phyloP scores from a whole-genome alignment of 1,140 invertebrate species.

The Scaptodrosophila lebanonensis region DNA sequence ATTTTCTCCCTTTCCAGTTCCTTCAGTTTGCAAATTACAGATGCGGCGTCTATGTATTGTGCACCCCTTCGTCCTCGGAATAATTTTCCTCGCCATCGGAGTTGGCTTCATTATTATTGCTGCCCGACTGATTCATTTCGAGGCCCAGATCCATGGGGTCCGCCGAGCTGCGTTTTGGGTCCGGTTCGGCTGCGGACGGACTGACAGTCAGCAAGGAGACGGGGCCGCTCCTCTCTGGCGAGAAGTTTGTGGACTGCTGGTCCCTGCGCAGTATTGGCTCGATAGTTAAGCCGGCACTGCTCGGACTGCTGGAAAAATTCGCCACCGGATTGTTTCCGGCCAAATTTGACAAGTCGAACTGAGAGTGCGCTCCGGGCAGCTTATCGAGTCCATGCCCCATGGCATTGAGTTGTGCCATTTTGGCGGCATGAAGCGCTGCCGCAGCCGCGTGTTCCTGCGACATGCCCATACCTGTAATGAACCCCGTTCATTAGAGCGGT shows the following conservation, averaged over 20 bases:
- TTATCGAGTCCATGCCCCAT: conserved; percentile 81
- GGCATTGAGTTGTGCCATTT: conserved; percentile 84
- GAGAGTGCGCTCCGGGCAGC: conserved; percentile 61
- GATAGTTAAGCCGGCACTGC: conserved; percentile 48
- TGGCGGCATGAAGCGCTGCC: conserved; percentile 82
- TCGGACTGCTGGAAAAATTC: conserved; percentile 29
- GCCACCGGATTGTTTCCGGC: conserved; percentile 26
- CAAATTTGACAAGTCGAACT: conserved; percentile 71
- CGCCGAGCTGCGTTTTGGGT: conserved; percentile 56
- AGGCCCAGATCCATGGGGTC: conserved; percentile 72
- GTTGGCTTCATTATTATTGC: conserved; percentile 56
- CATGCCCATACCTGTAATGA: conserved; percentile 77
- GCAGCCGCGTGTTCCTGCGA: conserved; percentile 79
- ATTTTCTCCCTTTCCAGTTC: conserved; percentile 7
- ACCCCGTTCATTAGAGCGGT: too few species aligned
- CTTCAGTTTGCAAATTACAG: too few species aligned
- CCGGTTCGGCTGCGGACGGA: conserved; percentile 28
- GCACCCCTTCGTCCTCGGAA: conserved; percentile 75
- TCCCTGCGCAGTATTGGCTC: conserved; percentile 66
- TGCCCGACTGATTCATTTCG: conserved; percentile 67
- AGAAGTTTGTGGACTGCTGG: conserved; percentile 37
- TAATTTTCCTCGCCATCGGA: conserved; percentile 74
- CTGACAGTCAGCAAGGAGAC: too few species aligned
- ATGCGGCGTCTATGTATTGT: conserved; percentile 58
- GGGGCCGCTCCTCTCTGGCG: conserved; percentile 45